Conservation (phyloP, 2,888 invertebrate genomes). For the Anthrax anthrax region DNA sequence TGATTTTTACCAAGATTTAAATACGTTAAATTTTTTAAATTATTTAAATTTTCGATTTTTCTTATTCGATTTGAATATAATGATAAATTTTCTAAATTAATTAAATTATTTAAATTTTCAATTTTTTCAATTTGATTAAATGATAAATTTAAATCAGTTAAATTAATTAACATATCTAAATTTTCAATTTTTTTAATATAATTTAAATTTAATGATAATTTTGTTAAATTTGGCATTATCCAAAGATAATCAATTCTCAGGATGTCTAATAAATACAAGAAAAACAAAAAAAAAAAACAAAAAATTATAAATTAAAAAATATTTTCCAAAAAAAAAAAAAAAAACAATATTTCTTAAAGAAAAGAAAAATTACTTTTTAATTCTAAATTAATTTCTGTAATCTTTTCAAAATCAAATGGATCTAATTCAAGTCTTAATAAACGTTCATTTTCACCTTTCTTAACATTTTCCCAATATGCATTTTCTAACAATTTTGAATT, state of each 20-base stretch:
- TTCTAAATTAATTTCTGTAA: background rate
- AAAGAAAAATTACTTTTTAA: background rate
- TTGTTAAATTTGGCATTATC: conserved; percentile 62
- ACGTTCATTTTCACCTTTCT: background rate
- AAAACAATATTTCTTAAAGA: too few species aligned
- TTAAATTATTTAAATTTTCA: conserved; percentile 59
- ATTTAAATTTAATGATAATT: conserved; percentile 72
- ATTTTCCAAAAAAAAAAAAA: too few species aligned
- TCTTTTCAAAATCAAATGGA: background rate
- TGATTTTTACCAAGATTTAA: conserved; percentile 78
- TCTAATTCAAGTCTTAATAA: too few species aligned
- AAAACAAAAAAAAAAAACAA: too few species aligned
- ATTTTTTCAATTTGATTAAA: conserved; percentile 77
- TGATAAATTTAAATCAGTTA: conserved; percentile 73
- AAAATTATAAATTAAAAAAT: too few species aligned
- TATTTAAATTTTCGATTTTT: conserved; percentile 61
- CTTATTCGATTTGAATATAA: conserved; percentile 67
- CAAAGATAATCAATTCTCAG: conserved; percentile 77
- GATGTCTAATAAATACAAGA: too few species aligned
- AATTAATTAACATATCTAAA: conserved; percentile 52
- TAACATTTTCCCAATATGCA: background rate
- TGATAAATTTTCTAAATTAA: conserved; percentile 61
- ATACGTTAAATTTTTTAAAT: conserved; percentile 53
- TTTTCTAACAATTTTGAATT: background rate
- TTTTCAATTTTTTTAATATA: conserved; percentile 79